Conservation (phyloP, 2,797 vertebrate species). For the Poeciliopsis gracilis region DNA sequence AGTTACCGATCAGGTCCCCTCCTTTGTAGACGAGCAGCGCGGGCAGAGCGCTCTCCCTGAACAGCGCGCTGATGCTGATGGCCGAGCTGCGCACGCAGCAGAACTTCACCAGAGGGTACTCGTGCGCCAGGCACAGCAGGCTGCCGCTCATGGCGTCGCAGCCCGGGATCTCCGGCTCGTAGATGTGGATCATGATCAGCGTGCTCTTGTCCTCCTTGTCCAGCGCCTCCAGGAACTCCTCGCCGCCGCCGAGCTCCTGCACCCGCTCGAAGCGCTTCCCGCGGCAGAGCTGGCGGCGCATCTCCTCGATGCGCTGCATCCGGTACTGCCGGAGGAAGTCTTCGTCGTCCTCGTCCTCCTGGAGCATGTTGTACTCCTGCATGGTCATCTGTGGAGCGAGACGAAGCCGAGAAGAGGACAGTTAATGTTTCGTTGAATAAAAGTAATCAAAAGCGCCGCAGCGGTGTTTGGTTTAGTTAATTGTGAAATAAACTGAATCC, state of each 20-base stretch:
- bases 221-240: slow-evolving; percentile 91
- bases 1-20: slow-evolving; percentile 96
- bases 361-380: slow-evolving; percentile 88
- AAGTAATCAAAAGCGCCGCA: background rate
- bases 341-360: slow-evolving; percentile 88
- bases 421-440: background rate
- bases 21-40: slow-evolving; percentile 94
- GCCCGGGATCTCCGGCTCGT: slow-evolving; percentile 88
- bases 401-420: background rate
- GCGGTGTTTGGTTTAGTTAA: too few species aligned
- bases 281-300: slow-evolving; percentile 88
- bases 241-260: slow-evolving; percentile 87
- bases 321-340: slow-evolving; percentile 94
- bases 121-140: slow-evolving; percentile 91
- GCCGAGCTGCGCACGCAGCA: slow-evolving; percentile 92
- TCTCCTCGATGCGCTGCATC: slow-evolving; percentile 95
- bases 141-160: slow-evolving; percentile 93
- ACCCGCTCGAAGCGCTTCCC: slow-evolving; percentile 91
- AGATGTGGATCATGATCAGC: slow-evolving; percentile 94
- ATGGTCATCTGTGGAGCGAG: slow-evolving; percentile 84
- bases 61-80: slow-evolving; percentile 91
- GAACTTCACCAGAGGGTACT: slow-evolving; percentile 94
- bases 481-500: background rate
- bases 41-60: slow-evolving; percentile 91
- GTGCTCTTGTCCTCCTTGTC: slow-evolving; percentile 92